Base-by-base conservation (phyloP, 2,888 invertebrate species). In the Bellardia bayeri region DNA sequence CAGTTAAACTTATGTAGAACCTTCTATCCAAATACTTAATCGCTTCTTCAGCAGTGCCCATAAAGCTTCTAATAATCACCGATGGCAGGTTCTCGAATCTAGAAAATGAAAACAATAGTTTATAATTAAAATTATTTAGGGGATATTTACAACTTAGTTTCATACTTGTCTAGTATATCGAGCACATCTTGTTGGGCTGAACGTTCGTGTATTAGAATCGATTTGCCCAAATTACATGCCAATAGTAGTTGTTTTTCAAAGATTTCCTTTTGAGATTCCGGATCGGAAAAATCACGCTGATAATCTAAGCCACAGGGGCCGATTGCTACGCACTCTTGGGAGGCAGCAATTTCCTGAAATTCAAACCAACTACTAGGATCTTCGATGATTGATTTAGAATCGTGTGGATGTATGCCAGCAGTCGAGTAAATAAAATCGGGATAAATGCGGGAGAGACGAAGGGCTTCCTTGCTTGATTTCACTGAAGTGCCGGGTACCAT, bases 261-360 rank as follows among this genome's bases (percentile, higher is more conserved):
- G 69, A 98, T 98, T 88, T 96, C 95, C 89, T 96, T 95, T 94
- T 99, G 99, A 89, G 97, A 96, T 87, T 96, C 96, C 6, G 97
- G 98, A 91, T 98, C 97, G 9, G 98, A 98, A 94, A 98, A 98
- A 93, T 98, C 98, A 92, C 98, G 96, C 93, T 97, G 98, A 94
- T 97, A 98, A 94, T 99, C 98, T 89, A 99, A 95, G 51, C 98
- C 98, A 93, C 98, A 98, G 93, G 98, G 98, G 30, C 98, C 98
- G 58, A 98, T 95, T 3, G 98, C 98, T 45, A 98, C 98, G 93
- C 98, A 98, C 94, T 98, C 98, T 3, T 96, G 96, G 91, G 97
- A 97, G 75, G 95, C 94, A 23, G 97, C 97, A 89, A 97, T 95
- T 89, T 95, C 95, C 91, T 95, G 95, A 82, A 98, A 94, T 91